Conservation (phyloP, 2,113 vertebrate species). For the Terrapene triunguis region DNA sequence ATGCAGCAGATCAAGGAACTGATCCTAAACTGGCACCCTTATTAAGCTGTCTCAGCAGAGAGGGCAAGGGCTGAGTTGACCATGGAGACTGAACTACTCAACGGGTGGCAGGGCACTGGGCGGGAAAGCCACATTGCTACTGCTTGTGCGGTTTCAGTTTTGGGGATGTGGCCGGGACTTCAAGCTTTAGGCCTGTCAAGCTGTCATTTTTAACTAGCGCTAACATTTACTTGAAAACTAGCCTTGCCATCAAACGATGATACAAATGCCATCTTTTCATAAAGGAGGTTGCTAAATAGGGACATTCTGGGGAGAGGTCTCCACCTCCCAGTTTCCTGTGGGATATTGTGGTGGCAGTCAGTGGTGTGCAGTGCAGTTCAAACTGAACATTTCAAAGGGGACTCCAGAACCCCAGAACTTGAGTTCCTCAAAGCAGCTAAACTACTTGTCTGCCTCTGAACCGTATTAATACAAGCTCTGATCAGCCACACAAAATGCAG, state of each 20-base stretch:
- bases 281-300: neutral
- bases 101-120: rapidly evolving
- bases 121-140: neutral
- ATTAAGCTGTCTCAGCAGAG: neutral
- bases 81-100: rapidly evolving
- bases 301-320: neutral
- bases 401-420: neutral
- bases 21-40: neutral
- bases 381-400: neutral
- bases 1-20: neutral
- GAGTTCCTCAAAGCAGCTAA: neutral
- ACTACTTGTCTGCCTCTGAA: neutral
- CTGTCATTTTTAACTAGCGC: neutral
- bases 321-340: neutral
- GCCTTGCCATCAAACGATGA: neutral
- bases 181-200: rapidly evolving
- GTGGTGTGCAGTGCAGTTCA: neutral
- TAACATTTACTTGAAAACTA: rapidly evolving
- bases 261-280: neutral
- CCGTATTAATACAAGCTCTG: neutral
- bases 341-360: neutral
- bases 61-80: neutral
- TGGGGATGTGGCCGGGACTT: neutral
- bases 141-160: rapidly evolving
- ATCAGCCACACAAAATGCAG: neutral